Evolutionary conservation across 2,888 invertebrate species (phyloP).

Genomic region (Lasioglossum oenotherae): DNA sequence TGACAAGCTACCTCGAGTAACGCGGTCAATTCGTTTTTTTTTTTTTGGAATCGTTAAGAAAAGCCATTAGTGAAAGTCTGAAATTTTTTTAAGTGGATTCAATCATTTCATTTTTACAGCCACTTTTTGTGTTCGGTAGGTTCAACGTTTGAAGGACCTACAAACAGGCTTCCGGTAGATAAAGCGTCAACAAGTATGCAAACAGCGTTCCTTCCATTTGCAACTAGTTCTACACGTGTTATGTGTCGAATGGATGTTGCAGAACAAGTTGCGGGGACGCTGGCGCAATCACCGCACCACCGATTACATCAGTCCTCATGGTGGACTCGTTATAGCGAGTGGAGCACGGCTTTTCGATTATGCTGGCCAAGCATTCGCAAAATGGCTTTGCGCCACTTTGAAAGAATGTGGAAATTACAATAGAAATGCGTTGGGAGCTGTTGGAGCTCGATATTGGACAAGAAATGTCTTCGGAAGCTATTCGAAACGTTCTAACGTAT

Average conservation of each 20-base stretch:
- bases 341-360: background rate
- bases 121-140: background rate
- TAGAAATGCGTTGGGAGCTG: background rate
- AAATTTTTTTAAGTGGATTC: no score
- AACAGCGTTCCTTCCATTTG: background rate
- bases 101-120: background rate
- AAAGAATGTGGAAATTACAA: background rate
- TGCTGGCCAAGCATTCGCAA: conserved; percentile 3
- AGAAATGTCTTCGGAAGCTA: background rate
- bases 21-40: no score
- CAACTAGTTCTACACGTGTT: background rate
- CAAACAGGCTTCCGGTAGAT: background rate
- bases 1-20: no score
- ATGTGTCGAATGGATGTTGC: background rate
- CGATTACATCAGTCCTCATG: conserved; percentile 9
- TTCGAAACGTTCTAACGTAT: background rate
- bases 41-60: no score
- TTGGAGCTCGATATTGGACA: background rate
- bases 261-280: background rate
- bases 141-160: background rate
- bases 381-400: background rate
- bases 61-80: no score
- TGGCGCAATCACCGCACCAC: conserved; percentile 9
- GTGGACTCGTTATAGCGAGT: background rate
- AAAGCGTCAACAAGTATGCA: background rate